Base-by-base conservation (phyloP, 1,140 invertebrate species). In the Drosophila funebris region DNA sequence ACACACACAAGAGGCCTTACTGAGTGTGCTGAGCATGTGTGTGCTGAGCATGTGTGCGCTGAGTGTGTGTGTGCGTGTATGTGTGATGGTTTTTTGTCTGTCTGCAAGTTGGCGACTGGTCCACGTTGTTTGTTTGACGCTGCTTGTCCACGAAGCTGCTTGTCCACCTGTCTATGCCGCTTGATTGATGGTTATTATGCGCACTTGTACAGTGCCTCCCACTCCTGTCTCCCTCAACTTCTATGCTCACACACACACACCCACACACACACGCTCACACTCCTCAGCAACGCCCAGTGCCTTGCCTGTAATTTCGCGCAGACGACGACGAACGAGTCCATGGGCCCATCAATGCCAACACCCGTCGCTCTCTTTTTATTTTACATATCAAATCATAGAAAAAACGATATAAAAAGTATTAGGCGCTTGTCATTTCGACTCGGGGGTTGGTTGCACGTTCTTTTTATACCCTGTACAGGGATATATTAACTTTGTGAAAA, bases 171-270 rank as follows among this genome's bases (percentile, higher is more conserved):
- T 90, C 85, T 90, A 90, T 90, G 85, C 78, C 71, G 85, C 85
- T 87, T 90, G 85, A 90, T 90, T 90, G 87, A 90, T 90, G 85
- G 85, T 90, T 90, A 90, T 90, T 90, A 90, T 90, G 85, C 85
- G 80, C 81, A 84, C 80, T 90, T 85, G 84, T 81, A 84, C 75
- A 70, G 67, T 64, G 52, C 74, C 48, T 75, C 57, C 37, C 48
- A 33, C 24, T 24, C 43, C 24, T 20, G 16, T 8, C 13, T 31
- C 56, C 33, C n/a, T 8, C 5, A 8, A 4, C 6, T 5, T 11
- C 4, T 16, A 33, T 16, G 8, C 22, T 2, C 31, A 41, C 37
- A 41, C 41, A 36, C n/a, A n/a, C n/a, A n/a, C n/a, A n/a, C n/a
- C 22, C 29, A 31, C 29, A 31, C n/a, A n/a, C n/a, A n/a, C n/a